These are phyloP conservation scores for Nipponacmea schrenckii DNA, from an alignment of 2,888 invertebrate genomes.

Conservation along the genomic window DNA sequence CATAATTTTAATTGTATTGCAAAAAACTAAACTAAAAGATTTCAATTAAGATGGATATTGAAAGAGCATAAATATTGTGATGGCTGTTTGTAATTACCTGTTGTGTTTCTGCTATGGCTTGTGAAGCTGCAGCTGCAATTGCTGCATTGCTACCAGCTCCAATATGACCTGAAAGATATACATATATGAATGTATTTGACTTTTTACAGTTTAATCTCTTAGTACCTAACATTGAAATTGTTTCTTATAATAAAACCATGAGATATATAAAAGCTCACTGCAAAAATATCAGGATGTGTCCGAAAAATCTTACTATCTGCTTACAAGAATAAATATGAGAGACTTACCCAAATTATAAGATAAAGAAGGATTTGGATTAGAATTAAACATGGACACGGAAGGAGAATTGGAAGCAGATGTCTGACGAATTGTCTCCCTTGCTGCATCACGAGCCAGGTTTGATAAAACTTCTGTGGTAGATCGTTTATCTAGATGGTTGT, in stretches of 20 bases:
- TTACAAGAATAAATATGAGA: no score
- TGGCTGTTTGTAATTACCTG: slow-evolving; percentile 65
- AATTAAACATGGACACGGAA: slow-evolving; percentile 57
- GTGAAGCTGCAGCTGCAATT: slow-evolving; percentile 88
- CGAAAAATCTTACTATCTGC: no score
- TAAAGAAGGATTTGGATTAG: slow-evolving; percentile 39
- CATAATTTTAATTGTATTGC: no score
- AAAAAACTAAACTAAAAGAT: no score
- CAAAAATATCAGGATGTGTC: no score
- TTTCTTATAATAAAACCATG: no score
- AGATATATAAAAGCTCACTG: no score
- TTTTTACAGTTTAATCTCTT: no score
- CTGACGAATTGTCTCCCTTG: slow-evolving; percentile 50
- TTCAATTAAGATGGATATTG: no score
- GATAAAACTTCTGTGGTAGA: slow-evolving; percentile 62
- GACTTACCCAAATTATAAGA: slow-evolving; percentile 68
- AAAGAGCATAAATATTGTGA: neutral
- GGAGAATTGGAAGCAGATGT: slow-evolving; percentile 58
- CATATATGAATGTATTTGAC: no score
- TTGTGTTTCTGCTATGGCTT: slow-evolving; percentile 95
- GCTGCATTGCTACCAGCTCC: slow-evolving; percentile 85
- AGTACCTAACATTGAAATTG: no score
- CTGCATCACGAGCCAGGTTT: slow-evolving; percentile 62
- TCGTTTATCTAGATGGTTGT: slow-evolving; percentile 56
- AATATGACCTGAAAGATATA: slow-evolving; percentile 73